These are phyloP conservation scores for Piprites chloris DNA, from an alignment of 2,113 vertebrate genomes.

Conservation along the genomic window DNA sequence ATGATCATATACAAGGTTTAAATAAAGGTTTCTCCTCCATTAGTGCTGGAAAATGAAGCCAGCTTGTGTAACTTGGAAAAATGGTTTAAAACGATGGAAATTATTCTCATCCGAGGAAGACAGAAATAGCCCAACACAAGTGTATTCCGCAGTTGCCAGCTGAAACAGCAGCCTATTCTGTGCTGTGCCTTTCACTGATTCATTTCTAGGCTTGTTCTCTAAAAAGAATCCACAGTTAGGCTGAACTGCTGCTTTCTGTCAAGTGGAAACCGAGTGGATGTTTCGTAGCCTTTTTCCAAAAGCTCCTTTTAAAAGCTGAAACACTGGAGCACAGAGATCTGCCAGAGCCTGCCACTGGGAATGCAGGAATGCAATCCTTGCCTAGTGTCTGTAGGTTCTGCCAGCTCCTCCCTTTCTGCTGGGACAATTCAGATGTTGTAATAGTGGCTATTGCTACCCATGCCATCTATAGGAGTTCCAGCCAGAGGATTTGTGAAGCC, in stretches of 20 bases:
- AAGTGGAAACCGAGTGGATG: not conserved
- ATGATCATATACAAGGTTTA: not conserved
- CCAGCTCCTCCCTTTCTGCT: not conserved
- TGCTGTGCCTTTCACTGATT: slow-evolving; percentile 2
- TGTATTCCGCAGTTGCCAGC: not conserved
- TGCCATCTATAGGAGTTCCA: not conserved
- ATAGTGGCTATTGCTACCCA: rapidly evolving
- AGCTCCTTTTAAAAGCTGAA: slow-evolving; percentile 26
- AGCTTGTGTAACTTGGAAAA: slow-evolving; percentile 14
- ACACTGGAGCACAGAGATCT: not conserved
- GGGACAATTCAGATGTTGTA: not conserved
- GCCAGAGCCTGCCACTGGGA: not conserved
- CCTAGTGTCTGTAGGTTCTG: not conserved
- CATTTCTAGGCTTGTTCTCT: slow-evolving; percentile 2
- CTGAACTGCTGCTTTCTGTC: slow-evolving; percentile 52
- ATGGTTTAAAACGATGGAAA: slow-evolving; percentile 10
- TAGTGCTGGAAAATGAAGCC: not conserved
- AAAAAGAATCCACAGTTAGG: slow-evolving; percentile 18
- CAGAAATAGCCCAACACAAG: slow-evolving; percentile 44
- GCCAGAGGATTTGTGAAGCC: not conserved
- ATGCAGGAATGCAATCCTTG: not conserved
- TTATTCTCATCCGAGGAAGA: not conserved
- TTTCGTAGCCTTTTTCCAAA: not conserved
- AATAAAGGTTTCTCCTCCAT: not conserved
- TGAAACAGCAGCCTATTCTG: slow-evolving; percentile 41